Evolutionary conservation across 1,140 invertebrate species (phyloP).

Genomic region (Asbolus verrucosus): DNA sequence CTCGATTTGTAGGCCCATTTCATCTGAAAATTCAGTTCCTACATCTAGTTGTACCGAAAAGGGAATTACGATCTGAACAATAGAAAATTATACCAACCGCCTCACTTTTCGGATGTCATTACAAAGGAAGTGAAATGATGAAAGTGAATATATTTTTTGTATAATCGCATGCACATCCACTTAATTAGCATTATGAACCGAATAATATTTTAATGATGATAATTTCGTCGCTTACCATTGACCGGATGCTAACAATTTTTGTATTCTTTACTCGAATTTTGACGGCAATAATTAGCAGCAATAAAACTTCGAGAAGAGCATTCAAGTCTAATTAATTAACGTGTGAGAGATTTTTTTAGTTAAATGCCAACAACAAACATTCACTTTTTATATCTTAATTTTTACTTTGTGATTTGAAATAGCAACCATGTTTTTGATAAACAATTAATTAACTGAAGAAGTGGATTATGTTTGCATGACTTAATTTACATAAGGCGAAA

Average conservation of each 20-base stretch:
- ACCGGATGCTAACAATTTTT: conserved; percentile 3
- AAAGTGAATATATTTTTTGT: conserved; percentile 17
- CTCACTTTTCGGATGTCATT: conserved; percentile 7
- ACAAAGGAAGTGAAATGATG: conserved; percentile 23
- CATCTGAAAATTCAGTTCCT: no score
- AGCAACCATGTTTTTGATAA: no score
- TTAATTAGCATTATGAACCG: conserved; percentile 17
- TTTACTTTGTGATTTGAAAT: no score
- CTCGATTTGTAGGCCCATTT: no score
- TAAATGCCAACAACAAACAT: background rate
- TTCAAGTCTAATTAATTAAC: background rate
- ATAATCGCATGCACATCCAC: conserved; percentile 20
- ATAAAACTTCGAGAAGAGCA: background rate
- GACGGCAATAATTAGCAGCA: background rate
- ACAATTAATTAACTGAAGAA: conserved; percentile 12
- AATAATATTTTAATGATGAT: background rate
- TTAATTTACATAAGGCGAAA: conserved; percentile 36
- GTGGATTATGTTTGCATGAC: conserved; percentile 37
- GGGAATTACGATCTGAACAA: no score
- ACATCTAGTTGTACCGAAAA: no score
- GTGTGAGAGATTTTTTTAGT: conserved; percentile 26
- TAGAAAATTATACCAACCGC: no score
- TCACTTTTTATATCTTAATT: background rate
- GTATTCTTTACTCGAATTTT: background rate
- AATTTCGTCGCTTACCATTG: conserved; percentile 2